Evolutionary conservation across 2,797 vertebrate genomes (phyloP), one percentile per base, ranked within the genome.

Genomic region (Lagodon rhomboides): DNA sequence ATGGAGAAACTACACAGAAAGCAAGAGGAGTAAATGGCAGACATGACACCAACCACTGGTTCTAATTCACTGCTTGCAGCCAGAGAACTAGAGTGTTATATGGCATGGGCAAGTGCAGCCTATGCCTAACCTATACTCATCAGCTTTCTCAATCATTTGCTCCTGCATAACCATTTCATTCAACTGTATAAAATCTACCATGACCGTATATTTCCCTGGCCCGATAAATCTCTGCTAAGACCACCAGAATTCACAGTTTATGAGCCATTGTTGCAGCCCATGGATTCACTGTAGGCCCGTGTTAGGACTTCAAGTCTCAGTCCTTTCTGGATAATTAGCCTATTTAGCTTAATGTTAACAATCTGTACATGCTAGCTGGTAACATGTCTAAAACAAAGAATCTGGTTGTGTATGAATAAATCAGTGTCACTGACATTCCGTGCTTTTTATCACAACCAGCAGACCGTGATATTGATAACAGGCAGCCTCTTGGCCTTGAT

Each of bases 231-330:
- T 66, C 17, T 53, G 23, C 22, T 16, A 12, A 27, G 38, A 43
- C 25, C 54, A 18, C 27, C 55, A 18, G 15, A 81, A 70, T 67
- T 59, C 23, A 66, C 63, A 63, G 34, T 92, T 88, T 91, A 83
- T 85, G 85, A 87, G 75, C 81, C 68, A 81, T 87, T 87, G 85
- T 84, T 82, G 77, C 75, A 87, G 64, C 73, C 73, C 20, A 25
- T 85, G 66, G 69, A 82, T 72, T 51, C 68, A 82, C 75, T 75
- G 68, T 23, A 89, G 91, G 91, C 91, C 92, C 49, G 47, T 79
- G 89, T 78, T 43, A 46, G 59, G 77, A 83, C 88, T 85, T 67
- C 51, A 65, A 59, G 68, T 75, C 64, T 50, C 82, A 81, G 69
- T 79, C 59, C 59, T 81, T 49, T 56, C 75, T 76, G 82, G 75